A percentile compares a stretch with the other conserved stretches of the same genome.
These are phyloP conservation scores for Yponomeuta malinellus DNA, from an alignment of 2,888 invertebrate genomes.

Conservation along the genomic window DNA sequence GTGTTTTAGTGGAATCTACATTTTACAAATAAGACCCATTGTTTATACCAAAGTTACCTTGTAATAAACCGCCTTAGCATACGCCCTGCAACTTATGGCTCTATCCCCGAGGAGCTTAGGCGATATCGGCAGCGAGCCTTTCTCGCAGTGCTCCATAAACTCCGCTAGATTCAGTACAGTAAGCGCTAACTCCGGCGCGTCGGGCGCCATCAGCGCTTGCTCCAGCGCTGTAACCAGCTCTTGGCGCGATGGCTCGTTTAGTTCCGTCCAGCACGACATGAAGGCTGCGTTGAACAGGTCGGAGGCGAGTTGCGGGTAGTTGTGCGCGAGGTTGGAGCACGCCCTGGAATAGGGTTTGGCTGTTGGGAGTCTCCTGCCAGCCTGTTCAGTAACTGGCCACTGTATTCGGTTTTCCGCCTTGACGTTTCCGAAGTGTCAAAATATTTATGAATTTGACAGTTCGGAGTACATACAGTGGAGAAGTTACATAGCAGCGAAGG, in stretches of 20 bases:
- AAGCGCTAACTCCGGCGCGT: slow-evolving; percentile 95
- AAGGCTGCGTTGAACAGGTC: slow-evolving; percentile 99
- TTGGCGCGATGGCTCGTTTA: slow-evolving; percentile 87
- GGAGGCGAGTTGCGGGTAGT: slow-evolving; percentile 92
- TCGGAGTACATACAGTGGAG: too few species aligned
- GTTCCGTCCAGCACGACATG: slow-evolving; percentile 98
- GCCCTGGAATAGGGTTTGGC: slow-evolving; percentile 73
- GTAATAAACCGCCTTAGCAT: slow-evolving; percentile 79
- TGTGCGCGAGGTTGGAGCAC: slow-evolving; percentile 93
- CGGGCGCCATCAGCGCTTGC: slow-evolving; percentile 91
- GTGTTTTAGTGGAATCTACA: too few species aligned
- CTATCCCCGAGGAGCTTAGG: slow-evolving; percentile 91
- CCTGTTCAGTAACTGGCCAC: too few species aligned
- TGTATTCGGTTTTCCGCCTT: too few species aligned
- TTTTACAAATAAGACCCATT: background rate
- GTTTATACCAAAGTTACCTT: slow-evolving; percentile 46
- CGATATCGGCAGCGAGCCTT: slow-evolving; percentile 93
- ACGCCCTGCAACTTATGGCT: slow-evolving; percentile 93
- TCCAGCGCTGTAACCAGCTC: slow-evolving; percentile 91
- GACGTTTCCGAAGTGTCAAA: too few species aligned
- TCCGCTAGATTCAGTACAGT: slow-evolving; percentile 97
- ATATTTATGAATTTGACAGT: too few species aligned
- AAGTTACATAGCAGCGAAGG: too few species aligned
- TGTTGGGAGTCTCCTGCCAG: too few species aligned
- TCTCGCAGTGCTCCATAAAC: slow-evolving; percentile 99